Evolutionary conservation across 2,888 invertebrate species (phyloP), one percentile per base, ranked within the genome.

Genomic region (Troides aeacus): DNA sequence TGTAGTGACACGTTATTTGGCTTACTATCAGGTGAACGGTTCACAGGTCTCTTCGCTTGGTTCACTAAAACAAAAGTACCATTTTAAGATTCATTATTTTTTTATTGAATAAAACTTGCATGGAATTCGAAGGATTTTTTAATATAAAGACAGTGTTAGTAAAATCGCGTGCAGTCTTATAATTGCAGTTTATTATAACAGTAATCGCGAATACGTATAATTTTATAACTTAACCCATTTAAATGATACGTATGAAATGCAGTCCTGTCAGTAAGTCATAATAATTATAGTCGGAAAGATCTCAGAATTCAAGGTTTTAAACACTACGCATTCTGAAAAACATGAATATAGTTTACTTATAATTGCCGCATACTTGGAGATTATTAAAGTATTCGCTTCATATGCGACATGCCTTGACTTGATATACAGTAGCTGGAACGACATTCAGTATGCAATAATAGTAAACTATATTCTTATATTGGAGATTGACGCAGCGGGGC

Each of bases 381-480:
- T 57, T 57, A 57, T 57, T 21, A 57, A n/a, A n/a, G 57, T 57
- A 21, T 57, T 18, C 21, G 21, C 6, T n/a, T 57, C 57, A 57
- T 57, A 57, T 57, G 57, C 5, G 57, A 57, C 57, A 57, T 57
- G 57, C 50, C 17, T 50, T 50, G 84, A 77, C 84, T 82, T 87
- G 84, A 87, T 85, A 77, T 83, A 85, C 86, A 85, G 87, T 84
- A 89, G 88, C 87, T 77, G 75, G 74, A 76, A 76, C 81, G 85
- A 86, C 85, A 83, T 82, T 83, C 82, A 85, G 84, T 81, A 83
- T 76, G 84, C 84, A 83, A 85, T 88, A 85, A 88, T 82, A 79
- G 83, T 83, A 82, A 87, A 61, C 62, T 66, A 69, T 56, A 39
- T 58, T 21, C 46, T 50, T 88, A 82, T 85, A 86, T 83, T 77